Percentiles rank a stretch among this genome's conserved stretches.
Conservation (phyloP, 2,797 vertebrate species). For the Propithecus deckenii region DNA sequence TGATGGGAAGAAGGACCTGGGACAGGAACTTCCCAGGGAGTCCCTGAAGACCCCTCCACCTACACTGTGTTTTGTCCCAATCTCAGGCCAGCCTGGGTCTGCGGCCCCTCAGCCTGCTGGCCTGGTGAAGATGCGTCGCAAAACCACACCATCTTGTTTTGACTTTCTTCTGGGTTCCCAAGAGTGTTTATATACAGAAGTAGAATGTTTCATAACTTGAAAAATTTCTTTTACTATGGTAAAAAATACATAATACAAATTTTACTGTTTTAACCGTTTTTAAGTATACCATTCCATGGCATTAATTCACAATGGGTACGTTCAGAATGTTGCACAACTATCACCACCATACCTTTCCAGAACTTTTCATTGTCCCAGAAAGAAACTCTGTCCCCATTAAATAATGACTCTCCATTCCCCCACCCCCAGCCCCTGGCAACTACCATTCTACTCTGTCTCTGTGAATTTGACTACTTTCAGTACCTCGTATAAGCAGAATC, state of each 20-base stretch:
- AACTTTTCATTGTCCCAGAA: background rate
- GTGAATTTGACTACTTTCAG: background rate
- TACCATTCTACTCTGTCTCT: background rate
- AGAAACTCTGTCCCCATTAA: background rate
- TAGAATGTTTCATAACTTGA: background rate
- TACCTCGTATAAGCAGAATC: background rate
- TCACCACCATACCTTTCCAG: background rate
- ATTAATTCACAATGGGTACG: accelerated
- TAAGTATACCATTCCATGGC: too few species aligned
- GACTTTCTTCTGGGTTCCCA: slow-evolving; percentile 5
- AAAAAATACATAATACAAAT: background rate
- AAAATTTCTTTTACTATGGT: background rate
- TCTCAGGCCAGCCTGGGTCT: background rate
- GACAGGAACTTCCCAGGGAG: background rate
- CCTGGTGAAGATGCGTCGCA: background rate
- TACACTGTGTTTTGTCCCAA: too few species aligned
- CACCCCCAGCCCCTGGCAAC: background rate
- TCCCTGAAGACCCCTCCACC: background rate
- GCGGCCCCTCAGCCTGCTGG: background rate
- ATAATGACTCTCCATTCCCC: too few species aligned
- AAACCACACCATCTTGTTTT: background rate
- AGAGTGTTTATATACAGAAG: background rate
- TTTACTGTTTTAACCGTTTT: background rate
- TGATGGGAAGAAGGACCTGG: background rate
- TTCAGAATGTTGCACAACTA: too few species aligned